Base-by-base conservation (phyloP, 2,113 vertebrate genomes). In the Dolichotis patagonum region DNA sequence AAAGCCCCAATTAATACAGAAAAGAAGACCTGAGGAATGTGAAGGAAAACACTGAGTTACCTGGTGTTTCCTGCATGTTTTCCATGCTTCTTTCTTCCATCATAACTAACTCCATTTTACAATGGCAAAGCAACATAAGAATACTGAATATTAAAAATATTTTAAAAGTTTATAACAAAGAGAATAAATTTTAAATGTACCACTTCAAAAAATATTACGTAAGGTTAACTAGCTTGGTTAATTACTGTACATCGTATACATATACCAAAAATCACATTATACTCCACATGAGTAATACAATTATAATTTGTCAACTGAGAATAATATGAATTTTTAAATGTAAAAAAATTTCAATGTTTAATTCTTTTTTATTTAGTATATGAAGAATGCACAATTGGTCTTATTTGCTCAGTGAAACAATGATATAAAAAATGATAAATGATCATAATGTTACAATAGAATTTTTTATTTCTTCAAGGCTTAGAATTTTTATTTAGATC, bases 21-120 rank as follows among this genome's bases (percentile, higher is more conserved):
- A 91, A 99, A 99, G 91, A 99, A 99, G 14, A 99, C 98, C 99
- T 99, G 87, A 1, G 1, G 84, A 83, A 95, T 49, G 22, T 20
- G 3, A 95, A 91, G 80, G 46, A 85, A 84, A 88, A 82, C 7
- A 85, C 8, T 0, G 10, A n/a, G n/a, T 95, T 85, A 81, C 35
- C 88, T 73, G 30, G 13, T 46, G 0, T 71, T 88, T 49, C 35
- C 32, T 19, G 46, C 0, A 38, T 8, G 4, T 54, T 62, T 93
- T 83, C 81, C 9, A 43, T 46, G 58, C n/a, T 86, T 95, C 16
- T 78, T 69, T 67, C 9, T 93, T 96, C 28, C 43, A 63, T 58
- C 3, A 87, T 4, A 41, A 7, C 9, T 85, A 94, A 85, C 82
- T 69, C 35, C 32, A 69, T 54, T 92, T 96, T 65, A 82, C 97